Evolutionary conservation across 64 coral and sea anemone species (phyloP).

Genomic region (Pachyseris speciosa): DNA sequence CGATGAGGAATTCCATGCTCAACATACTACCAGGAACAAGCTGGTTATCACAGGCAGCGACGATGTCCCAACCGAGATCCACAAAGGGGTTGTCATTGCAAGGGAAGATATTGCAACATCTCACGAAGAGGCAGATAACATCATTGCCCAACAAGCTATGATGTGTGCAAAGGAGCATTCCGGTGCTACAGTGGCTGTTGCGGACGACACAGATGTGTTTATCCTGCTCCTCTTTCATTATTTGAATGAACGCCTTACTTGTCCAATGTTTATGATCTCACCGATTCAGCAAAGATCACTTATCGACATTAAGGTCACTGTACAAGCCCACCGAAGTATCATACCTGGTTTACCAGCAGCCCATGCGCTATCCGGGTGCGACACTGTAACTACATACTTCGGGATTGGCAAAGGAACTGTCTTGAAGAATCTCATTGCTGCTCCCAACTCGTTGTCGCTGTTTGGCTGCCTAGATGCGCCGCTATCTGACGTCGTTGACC

Average conservation of each 20-base stretch:
- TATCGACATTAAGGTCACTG: constrained; percentile 40
- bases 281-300: constrained; percentile 55
- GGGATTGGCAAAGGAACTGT: constrained; percentile 58
- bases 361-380: constrained; percentile 45
- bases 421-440: constrained; percentile 35
- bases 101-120: constrained; percentile 61
- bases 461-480: constrained; percentile 15
- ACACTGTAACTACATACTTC: constrained; percentile 36
- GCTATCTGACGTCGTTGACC: background rate
- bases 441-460: constrained; percentile 28
- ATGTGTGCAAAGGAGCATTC: constrained; percentile 41
- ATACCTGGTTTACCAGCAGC: constrained; percentile 52
- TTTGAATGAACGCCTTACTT: constrained; percentile 22
- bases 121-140: constrained; percentile 40
- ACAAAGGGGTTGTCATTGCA: constrained; percentile 52
- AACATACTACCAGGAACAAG: constrained; percentile 47
- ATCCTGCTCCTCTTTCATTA: constrained; percentile 37
- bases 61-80: constrained; percentile 62
- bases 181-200: background rate
- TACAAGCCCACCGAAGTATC: constrained; percentile 35
- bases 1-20: constrained; percentile 44
- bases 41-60: constrained; percentile 55
- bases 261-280: constrained; percentile 41
- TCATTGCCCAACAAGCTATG: constrained; percentile 17
- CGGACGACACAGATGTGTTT: constrained; percentile 35